Base-by-base conservation (phyloP, 2,113 vertebrate species). In the Vidua chalybeata region DNA sequence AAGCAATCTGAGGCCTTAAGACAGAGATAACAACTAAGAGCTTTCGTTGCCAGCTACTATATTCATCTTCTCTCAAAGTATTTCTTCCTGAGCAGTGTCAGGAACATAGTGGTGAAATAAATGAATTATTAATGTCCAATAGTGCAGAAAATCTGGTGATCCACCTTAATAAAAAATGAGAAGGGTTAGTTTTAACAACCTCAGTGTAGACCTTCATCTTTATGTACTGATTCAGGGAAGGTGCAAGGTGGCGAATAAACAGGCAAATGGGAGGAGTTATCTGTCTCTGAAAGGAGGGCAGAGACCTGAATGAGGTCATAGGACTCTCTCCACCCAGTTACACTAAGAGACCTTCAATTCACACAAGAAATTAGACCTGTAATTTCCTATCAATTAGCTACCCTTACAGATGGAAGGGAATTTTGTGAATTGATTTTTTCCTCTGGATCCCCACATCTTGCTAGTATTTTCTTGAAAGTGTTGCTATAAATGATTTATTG, bases 211-310 rank as follows among this genome's bases (percentile, higher is more conserved):
- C n/a, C 10, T 67, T 89, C 16, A 27, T 43, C 73, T 4, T 0
- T 23, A 33, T 27, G 35, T 52, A 87, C 23, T 33, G 41, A 80
- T 37, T 7, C 24, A 58, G 28, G n/a, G 23, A 76, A 86, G 28
- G 12, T 6, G 2, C 16, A 48, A 30, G 4, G 15, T 23, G 9
- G 2, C 0, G 0, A n/a, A 69, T 49, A 31, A 64, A 39, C 4
- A 26, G 28, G 20, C 15, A 63, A 46, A 55, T 11, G 0, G 2
- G 17, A 37, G 7, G 24, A 79, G 17, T n/a, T 79, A 7, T 9
- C 33, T 61, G 10, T 12, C 15, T 67, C 27, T 54, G 19, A 39
- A 51, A 33, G 23, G 18, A 45, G 13, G 21, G 15, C 39, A 59
- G 28, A 63, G 35, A 67, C 31, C 6, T 72, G 24, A 20, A 5